These are phyloP conservation scores for Galerucella calmariensis DNA, from an alignment of 2,888 invertebrate species.

Conservation along the genomic window DNA sequence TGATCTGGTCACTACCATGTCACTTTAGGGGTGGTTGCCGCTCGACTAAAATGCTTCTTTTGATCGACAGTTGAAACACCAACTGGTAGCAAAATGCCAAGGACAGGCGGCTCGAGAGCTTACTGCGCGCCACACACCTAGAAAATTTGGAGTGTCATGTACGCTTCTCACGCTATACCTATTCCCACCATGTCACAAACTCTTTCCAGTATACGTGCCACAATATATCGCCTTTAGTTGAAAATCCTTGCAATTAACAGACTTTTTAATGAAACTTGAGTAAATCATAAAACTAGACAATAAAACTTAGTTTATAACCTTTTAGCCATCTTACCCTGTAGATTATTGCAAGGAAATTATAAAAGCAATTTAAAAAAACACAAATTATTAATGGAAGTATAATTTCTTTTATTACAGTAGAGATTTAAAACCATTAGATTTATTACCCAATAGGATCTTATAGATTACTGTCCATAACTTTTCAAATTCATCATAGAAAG, in stretches of 20 bases:
- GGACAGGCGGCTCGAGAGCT: no score
- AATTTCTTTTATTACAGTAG: background rate
- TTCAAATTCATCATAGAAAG: background rate
- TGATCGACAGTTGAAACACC: no score
- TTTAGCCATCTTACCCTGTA: conserved; percentile 13
- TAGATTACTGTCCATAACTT: background rate
- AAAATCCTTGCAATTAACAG: background rate
- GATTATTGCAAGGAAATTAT: background rate
- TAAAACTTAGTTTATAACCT: background rate
- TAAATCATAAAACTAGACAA: background rate
- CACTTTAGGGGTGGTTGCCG: no score
- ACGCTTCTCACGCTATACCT: no score
- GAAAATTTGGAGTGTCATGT: no score
- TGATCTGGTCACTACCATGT: no score
- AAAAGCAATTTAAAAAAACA: background rate
- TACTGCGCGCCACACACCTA: no score
- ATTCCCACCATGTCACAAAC: no score
- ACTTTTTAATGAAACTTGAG: background rate
- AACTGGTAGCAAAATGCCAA: no score
- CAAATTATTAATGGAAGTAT: background rate
- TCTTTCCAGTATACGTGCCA: background rate
- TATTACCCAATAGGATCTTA: background rate
- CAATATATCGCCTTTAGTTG: background rate
- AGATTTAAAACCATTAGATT: background rate
- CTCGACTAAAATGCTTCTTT: no score